A percentile compares a stretch with the other conserved stretches of the same genome.
phyloP scores from a whole-genome alignment of 2,797 vertebrate species.

The Oreortyx pictus region DNA sequence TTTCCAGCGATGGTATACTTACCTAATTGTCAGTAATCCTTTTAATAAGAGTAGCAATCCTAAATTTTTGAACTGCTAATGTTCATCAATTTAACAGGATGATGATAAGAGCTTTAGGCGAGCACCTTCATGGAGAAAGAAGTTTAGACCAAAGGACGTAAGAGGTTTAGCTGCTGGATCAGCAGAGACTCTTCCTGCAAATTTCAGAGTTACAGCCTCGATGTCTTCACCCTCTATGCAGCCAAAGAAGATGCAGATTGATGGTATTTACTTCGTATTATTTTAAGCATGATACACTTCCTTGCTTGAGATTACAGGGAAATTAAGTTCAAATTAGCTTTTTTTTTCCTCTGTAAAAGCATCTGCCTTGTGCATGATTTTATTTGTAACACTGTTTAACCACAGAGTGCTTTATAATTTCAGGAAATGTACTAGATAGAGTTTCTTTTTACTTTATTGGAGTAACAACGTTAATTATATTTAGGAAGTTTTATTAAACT shows the following conservation, averaged over 20 bases:
- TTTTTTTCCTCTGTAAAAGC: conserved; percentile 41
- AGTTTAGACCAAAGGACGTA: conserved; percentile 96
- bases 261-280: conserved; percentile 82
- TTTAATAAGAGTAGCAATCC: background rate
- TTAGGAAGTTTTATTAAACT: background rate
- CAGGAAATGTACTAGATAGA: background rate
- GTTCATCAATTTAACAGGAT: conserved; percentile 80
- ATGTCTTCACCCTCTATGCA: conserved; percentile 90
- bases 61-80: background rate
- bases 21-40: background rate
- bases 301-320: conserved; percentile 27
- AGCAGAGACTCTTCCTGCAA: conserved; percentile 94
- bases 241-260: conserved; percentile 96
- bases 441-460: background rate
- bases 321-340: conserved; percentile 7
- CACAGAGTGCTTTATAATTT: conserved; percentile 2
- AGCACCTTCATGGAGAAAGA: conserved; percentile 97
- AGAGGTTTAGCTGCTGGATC: conserved; percentile 89
- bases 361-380: conserved; percentile 69
- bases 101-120: conserved; percentile 97
- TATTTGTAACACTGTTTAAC: conserved; percentile 60
- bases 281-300: conserved; percentile 56
- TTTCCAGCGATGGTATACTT: background rate
- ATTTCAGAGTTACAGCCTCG: conserved; percentile 91
- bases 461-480: background rate